Base-by-base conservation (phyloP, 2,113 vertebrate species). In the Hymenochirus boettgeri region DNA sequence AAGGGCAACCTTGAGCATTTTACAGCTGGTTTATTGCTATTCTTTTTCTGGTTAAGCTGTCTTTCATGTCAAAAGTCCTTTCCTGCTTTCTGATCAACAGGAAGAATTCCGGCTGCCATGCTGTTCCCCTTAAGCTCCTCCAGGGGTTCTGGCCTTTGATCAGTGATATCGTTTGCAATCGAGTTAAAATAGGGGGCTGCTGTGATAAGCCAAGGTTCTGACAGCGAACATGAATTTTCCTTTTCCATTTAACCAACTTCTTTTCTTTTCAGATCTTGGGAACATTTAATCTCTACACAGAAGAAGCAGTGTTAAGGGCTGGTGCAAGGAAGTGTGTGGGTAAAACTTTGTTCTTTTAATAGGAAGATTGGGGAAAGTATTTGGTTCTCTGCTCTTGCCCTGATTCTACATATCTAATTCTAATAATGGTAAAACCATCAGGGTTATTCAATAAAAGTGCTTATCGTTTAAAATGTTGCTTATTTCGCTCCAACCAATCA, bases 51-150 rank as follows among this genome's bases (percentile, higher is more conserved):
- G 86, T 87, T 82, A 89, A 90, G 89, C 85, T 83, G 90, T 87
- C 90, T 90, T 92, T 93, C 88, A 89, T 89, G 89, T 91, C 91
- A 88, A 74, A 92, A 92, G 93, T 90, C 88, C 87, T 90, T 93
- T 92, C 92, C 92, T 92, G 90, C 89, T 88, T 87, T 88, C 89
- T 87, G 89, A 90, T 89, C 88, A 82, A 84, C 78, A 76, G 86
- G 88, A 91, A 89, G 88, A 86, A 84, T 87, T 87, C 83, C 3
- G 80, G 81, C 81, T 83, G 79, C 85, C 65, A 65, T 58, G 78
- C 89, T 71, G 82, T 86, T 86, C 70, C 45, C 79, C 74, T 77
- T 85, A 82, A 84, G 85, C 86, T 83, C 82, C 76, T 82, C 77
- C 76, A 81, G 82, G 77, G 77, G 83, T 85, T 85, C 72, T 79